Evolutionary conservation across 2,888 invertebrate genomes (phyloP).

Genomic region (Chymomyza amoena): DNA sequence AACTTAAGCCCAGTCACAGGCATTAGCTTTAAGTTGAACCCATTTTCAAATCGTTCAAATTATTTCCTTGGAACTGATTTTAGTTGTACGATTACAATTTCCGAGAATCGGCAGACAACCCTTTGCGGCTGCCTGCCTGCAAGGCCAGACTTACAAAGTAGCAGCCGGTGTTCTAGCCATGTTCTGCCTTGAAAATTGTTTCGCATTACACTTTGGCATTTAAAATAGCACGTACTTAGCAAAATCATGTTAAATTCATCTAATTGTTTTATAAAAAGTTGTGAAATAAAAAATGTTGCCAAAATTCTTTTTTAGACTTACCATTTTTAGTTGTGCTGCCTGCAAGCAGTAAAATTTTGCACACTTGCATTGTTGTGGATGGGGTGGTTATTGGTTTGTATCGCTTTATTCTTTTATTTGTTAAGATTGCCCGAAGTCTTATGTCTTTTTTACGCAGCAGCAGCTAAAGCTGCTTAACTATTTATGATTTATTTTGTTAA

Average conservation of each 20-base stretch:
- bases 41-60: no score
- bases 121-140: not conserved
- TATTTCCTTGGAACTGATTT: not conserved
- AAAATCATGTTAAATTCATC: not conserved
- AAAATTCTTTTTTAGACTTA: slow-evolving; percentile 33
- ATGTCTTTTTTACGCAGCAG: slow-evolving; percentile 8
- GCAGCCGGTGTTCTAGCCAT: not conserved
- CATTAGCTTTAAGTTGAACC: no score
- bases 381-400: slow-evolving; percentile 14
- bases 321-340: slow-evolving; percentile 68
- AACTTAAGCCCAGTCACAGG: no score
- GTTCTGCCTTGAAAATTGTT: not conserved
- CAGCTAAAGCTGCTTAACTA: slow-evolving; percentile 42
- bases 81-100: not conserved
- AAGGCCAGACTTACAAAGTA: not conserved
- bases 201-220: not conserved
- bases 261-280: not conserved
- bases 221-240: not conserved
- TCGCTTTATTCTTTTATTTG: not conserved
- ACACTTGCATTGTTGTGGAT: slow-evolving; percentile 34
- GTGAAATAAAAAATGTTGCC: not conserved
- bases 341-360: slow-evolving; percentile 36
- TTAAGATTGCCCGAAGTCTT: not conserved
- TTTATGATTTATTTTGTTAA: slow-evolving; percentile 19
- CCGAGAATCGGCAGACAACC: not conserved